Percentiles rank a stretch among this genome's conserved stretches.
These are phyloP conservation scores for Ernsta delagoae DNA, from an alignment of 2,888 invertebrate genomes.

Conservation along the genomic window DNA sequence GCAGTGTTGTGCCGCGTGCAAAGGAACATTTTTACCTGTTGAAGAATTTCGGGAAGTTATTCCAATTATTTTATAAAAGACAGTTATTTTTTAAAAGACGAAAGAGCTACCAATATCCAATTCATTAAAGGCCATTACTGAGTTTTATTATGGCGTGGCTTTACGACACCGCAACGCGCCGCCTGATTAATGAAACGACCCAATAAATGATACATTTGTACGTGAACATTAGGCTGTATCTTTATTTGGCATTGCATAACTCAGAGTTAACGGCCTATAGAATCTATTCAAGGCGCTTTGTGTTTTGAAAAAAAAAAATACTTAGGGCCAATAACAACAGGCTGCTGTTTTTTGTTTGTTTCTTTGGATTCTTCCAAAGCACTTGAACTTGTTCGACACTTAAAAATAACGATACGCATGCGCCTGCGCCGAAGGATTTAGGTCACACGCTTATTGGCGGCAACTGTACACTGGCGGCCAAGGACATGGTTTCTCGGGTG, in stretches of 20 bases:
- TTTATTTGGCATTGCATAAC: constrained; percentile 38
- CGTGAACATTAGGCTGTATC: constrained; percentile 50
- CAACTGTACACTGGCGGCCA: constrained; percentile 69
- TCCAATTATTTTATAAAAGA: constrained; percentile 55
- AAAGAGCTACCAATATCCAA: constrained; percentile 78
- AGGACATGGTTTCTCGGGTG: constrained; percentile 59
- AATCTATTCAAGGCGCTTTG: constrained; percentile 31
- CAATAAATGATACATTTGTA: constrained; percentile 63
- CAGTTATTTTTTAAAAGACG: constrained; percentile 56
- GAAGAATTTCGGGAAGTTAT: constrained; percentile 66
- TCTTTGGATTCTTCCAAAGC: constrained; percentile 25
- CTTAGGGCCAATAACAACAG: constrained; percentile 20
- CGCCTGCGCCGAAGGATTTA: constrained; percentile 62
- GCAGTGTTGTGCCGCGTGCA: constrained; percentile 50
- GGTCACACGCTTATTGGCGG: constrained; percentile 78
- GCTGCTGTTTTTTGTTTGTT: constrained; percentile 27
- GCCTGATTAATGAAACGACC: constrained; percentile 74
- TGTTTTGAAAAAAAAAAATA: constrained; percentile 24
- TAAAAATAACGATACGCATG: constrained; percentile 66
- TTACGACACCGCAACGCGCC: constrained; percentile 59
- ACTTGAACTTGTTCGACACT: constrained; percentile 73
- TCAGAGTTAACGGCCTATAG: constrained; percentile 34
- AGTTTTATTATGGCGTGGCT: constrained; percentile 70
- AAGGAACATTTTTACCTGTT: constrained; percentile 65
- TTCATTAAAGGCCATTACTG: constrained; percentile 78